phyloP scores from a whole-genome alignment of 2,888 invertebrate genomes.

The Cryptus viduatorius region DNA sequence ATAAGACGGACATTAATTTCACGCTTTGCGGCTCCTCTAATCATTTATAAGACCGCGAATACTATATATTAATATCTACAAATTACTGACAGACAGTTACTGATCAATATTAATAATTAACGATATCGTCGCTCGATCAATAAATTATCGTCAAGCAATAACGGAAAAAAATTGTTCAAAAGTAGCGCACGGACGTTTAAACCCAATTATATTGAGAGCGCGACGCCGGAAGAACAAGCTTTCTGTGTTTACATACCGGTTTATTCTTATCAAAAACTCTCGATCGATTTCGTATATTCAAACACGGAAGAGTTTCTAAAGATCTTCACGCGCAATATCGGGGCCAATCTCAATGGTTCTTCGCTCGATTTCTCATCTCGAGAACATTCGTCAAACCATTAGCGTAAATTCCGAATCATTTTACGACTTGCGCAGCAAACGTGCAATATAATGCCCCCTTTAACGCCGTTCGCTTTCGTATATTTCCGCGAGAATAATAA shows the following conservation, averaged over 20 bases:
- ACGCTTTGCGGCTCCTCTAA: no score
- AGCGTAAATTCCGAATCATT: not conserved
- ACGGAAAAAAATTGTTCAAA: not conserved
- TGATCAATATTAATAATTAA: no score
- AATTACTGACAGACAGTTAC: no score
- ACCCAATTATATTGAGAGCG: not conserved
- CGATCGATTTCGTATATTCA: not conserved
- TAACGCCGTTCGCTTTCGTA: no score
- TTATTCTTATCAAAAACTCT: constrained; percentile 7
- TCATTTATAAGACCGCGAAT: no score
- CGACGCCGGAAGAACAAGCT: not conserved
- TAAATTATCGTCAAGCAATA: not conserved
- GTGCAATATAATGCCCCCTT: no score
- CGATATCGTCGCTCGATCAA: no score
- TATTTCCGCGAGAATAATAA: not conserved
- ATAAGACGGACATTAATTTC: no score
- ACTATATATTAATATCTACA: no score
- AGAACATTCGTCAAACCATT: not conserved
- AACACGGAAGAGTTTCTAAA: constrained; percentile 33
- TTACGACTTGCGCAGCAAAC: no score
- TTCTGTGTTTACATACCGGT: constrained; percentile 8
- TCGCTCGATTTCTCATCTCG: constrained; percentile 47
- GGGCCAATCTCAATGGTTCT: constrained; percentile 30
- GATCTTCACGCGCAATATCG: constrained; percentile 46
- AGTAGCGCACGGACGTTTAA: not conserved